Evolutionary conservation across 2,113 vertebrate genomes (phyloP), one percentile per base, ranked within the genome.

Genomic region (Solea solea): DNA sequence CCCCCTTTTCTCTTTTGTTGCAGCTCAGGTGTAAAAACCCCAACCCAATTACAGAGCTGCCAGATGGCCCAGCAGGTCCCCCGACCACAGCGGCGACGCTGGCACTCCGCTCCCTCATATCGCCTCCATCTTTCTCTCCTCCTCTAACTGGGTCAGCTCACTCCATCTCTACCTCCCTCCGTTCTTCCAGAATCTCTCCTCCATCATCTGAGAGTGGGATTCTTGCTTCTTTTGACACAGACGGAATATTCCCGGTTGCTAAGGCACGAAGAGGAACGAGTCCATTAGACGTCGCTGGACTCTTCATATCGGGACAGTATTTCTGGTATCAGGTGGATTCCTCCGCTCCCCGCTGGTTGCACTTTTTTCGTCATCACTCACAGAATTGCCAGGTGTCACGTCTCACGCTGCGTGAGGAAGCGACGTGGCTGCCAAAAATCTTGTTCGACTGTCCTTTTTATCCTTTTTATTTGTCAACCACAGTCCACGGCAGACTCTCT

Each of bases 41-140:
- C 89, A 90, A 90, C 86, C 93, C 90, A 93, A 93, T 94, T 94
- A 92, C 85, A 84, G 83, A 56, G 70, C 81, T 40, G 66, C 82
- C 91, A 94, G 93, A 93, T 93, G 91, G 93, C 82, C 82, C 90
- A 90, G 91, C 85, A 76, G 69, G 91, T 76, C 71, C 85, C 21
- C 87, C 83, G 76, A 84, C 81, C 88, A 67, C 87, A 79, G 80
- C 51, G 65, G 68, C 27, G 55, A 77, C 49, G 62, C 80, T 78
- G 84, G 76, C 81, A 69, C 78, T 69, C 69, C 55, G 71, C 81
- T 84, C 72, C 73, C 58, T 69, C 62, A 72, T 56, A 64, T 80
- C 81, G 78, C 80, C 77, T 72, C 82, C 42, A 75, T 73, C 68
- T 62, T 60, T 60, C 62, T 16, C 58, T 55, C n/a, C 21, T 61